Conservation (phyloP, 2,113 vertebrate genomes). For the Theristicus caerulescens region DNA sequence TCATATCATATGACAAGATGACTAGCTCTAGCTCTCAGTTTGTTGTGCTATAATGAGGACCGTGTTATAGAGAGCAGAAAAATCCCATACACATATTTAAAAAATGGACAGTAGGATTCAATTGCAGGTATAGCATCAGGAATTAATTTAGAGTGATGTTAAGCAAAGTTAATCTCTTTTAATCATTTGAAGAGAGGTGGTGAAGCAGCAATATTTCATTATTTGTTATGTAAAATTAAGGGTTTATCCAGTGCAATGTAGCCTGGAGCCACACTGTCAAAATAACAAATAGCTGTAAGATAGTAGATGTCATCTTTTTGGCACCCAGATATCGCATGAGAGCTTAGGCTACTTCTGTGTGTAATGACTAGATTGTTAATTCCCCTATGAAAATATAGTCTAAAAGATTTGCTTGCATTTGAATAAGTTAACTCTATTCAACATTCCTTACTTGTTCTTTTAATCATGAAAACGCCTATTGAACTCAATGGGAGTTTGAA, state of each 20-base stretch:
- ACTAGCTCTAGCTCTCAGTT: neutral
- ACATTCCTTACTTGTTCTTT: neutral
- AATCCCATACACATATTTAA: neutral
- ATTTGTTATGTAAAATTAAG: constrained; percentile 10
- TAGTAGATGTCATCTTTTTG: constrained; percentile 21
- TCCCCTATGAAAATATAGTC: neutral
- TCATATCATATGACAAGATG: neutral
- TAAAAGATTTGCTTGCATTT: neutral
- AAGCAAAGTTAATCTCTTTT: constrained; percentile 5
- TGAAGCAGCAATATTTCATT: constrained; percentile 14
- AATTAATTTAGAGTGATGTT: neutral
- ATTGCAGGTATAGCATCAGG: neutral
- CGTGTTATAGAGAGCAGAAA: neutral
- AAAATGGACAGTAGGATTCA: neutral
- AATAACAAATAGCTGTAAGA: neutral
- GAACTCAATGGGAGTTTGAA: neutral
- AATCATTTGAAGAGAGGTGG: constrained; percentile 5
- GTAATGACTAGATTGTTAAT: neutral
- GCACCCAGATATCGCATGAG: neutral
- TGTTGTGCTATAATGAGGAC: neutral
- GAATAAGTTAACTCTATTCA: neutral
- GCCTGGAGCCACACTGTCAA: constrained; percentile 22
- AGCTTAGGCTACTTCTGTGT: neutral
- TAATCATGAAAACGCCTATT: constrained; percentile 4
- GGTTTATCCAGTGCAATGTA: neutral